Base-by-base conservation (phyloP, 2,888 invertebrate species). In the Pristionchus exspectatus region DNA sequence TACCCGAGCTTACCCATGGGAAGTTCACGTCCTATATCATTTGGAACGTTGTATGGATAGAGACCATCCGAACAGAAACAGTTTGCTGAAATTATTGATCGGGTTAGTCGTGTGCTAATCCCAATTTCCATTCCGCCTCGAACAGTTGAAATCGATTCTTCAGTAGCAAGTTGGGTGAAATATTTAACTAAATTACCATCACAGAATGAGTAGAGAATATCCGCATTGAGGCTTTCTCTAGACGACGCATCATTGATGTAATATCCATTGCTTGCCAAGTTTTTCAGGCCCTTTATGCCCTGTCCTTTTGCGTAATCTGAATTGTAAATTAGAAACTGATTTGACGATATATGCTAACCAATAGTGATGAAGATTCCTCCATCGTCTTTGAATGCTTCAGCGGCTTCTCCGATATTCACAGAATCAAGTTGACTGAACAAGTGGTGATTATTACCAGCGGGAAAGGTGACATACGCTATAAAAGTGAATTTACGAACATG, bases 1-100 rank as follows among this genome's bases (percentile, higher is more conserved):
- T 30, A 27, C 30, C 9, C 2, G 69, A 69, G 38, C 74, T 21
- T 38, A 74, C 74, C 74, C 74, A 74, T 33, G 5, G 74, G 74
- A 16, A 74, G 74, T 18, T 74, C 74, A 4, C 74, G 33, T n/a
- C 74, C 74, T 38, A 18, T 77, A 0, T 21, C 77, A 21, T 84
- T 56, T 7, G 56, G 27, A 3, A 59, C 56, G 18, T 54, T 30
- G 56, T 30, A 56, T 0, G 56, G 27, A 30, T 18, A 9, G 59
- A 85, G 84, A 9, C 84, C 84, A 21, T 85, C 84, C 50, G 50
- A 14, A 59, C 84, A 85, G 84, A 85, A 85, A n/a, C 84, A 85
- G 38, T 85, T 85, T 0, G 84, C 84, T 85, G 56, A 4, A 83
- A n/a, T 18, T 18, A 14, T 14, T 59, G 21, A 59, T 59, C 21